phyloP scores from a whole-genome alignment of 1,140 invertebrate species.

The Lordiphosa stackelbergi region DNA sequence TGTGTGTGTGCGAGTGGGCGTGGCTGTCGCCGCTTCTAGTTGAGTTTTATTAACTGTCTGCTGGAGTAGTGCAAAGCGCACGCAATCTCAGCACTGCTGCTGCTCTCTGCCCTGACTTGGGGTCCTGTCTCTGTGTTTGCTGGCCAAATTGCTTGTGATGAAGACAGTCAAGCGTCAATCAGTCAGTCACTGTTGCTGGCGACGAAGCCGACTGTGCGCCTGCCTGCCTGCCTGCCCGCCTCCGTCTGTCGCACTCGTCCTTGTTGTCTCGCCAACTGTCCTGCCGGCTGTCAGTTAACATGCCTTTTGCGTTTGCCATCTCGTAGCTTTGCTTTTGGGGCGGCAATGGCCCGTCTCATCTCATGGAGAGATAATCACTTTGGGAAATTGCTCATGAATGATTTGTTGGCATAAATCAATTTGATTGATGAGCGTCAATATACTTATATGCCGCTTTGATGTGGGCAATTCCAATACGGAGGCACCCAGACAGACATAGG shows the following conservation, averaged over 20 bases:
- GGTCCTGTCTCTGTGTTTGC: slow-evolving; percentile 43
- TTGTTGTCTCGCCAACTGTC: slow-evolving; percentile 47
- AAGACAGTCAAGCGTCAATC: slow-evolving; percentile 72
- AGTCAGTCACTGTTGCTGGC: slow-evolving; percentile 49
- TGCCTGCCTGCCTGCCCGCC: slow-evolving; percentile 6
- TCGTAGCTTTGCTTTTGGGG: slow-evolving; percentile 26
- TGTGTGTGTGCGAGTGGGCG: slow-evolving; percentile 18
- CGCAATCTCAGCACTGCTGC: slow-evolving; percentile 60
- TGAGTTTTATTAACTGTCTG: slow-evolving; percentile 73
- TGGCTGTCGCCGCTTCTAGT: slow-evolving; percentile 55
- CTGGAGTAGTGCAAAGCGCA: slow-evolving; percentile 50
- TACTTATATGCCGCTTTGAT: slow-evolving; percentile 75
- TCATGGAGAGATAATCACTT: slow-evolving; percentile 74
- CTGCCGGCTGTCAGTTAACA: slow-evolving; percentile 69
- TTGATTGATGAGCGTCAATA: slow-evolving; percentile 74
- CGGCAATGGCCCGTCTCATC: slow-evolving; percentile 23
- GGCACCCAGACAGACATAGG: slow-evolving; percentile 31
- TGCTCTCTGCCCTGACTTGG: slow-evolving; percentile 27
- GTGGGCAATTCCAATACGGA: slow-evolving; percentile 64
- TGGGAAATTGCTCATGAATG: slow-evolving; percentile 76
- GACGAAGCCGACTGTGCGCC: slow-evolving; percentile 2
- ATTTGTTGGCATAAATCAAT: slow-evolving; percentile 76
- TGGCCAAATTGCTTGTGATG: slow-evolving; percentile 74
- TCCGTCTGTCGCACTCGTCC: slow-evolving; percentile 4
- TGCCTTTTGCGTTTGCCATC: slow-evolving; percentile 69